Evolutionary conservation across 1,140 invertebrate species (phyloP).

Genomic region (Drosophila chauvacae): DNA sequence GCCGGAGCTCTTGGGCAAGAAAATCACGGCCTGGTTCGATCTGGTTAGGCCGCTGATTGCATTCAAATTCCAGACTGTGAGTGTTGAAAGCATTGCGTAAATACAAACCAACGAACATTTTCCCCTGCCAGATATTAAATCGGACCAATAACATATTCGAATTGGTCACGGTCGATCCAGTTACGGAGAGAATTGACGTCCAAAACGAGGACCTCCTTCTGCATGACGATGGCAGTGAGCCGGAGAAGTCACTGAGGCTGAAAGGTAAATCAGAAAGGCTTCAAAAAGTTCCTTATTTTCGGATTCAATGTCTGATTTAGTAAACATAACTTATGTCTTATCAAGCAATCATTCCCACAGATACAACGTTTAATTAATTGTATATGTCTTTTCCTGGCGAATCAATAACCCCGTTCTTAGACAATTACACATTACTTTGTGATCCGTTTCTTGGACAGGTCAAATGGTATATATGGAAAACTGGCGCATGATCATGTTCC

Average conservation of each 20-base stretch:
- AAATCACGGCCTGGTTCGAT: conserved; percentile 96
- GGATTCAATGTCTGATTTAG: not conserved
- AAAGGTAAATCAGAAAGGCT: conserved; percentile 88
- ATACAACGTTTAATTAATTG: not conserved
- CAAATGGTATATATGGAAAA: conserved; percentile 99
- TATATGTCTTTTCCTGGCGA: not conserved
- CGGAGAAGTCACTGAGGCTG: conserved; percentile 90
- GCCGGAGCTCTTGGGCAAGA: conserved; percentile 93
- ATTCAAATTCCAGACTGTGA: conserved; percentile 97
- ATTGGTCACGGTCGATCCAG: conserved; percentile 93
- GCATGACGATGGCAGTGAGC: conserved; percentile 88
- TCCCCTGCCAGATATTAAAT: conserved; percentile 92
- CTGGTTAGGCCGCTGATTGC: conserved; percentile 95
- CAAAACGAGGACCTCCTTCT: conserved; percentile 87
- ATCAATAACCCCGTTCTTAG: not conserved
- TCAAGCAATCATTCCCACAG: not conserved
- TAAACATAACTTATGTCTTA: not conserved
- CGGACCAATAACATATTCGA: conserved; percentile 98
- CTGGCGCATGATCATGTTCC: conserved; percentile 98
- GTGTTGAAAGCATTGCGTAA: conserved; percentile 60
- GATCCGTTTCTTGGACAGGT: conserved; percentile 84
- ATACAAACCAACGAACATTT: not conserved
- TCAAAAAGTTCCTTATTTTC: not conserved
- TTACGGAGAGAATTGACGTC: conserved; percentile 88
- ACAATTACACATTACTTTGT: not conserved